Base-by-base conservation (phyloP, 1,140 invertebrate species). In the Bombyx mandarina region DNA sequence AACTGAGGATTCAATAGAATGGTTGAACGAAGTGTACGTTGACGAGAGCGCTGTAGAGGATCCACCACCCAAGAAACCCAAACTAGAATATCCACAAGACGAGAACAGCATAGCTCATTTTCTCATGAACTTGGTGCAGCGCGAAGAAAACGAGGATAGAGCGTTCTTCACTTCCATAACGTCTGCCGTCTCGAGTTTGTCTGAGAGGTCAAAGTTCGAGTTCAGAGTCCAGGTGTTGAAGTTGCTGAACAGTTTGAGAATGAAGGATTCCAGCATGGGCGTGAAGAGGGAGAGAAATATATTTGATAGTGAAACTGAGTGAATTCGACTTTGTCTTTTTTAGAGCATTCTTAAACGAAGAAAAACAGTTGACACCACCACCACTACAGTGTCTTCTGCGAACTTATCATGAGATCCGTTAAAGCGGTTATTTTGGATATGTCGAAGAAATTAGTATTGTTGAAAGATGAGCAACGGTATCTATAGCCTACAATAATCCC, bases 141-240 rank as follows among this genome's bases (percentile, higher is more conserved):
- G 63, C 48, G 75, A 80, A 42, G 71, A 76, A 8, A 75, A 79
- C 26, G 71, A 77, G 52, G 71, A 77, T 26, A 68, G 69, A 43
- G 66, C 73, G 0, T 80, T 77, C 60, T 80, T 80, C 52, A 77
- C 68, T 12, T 76, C 77, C 7, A 68, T 80, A 43, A 66, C 65
- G 1, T 72, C 77, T 3, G 45, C 63, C 3, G 77, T 80, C 1
- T 77, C 76, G 52, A 55, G 45, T 2, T 45, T 79, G 7, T 66
- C 71, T 0, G 66, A 73, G 9, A 63, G 63, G 9, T 61, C 67
- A 0, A 79, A 73, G 48, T 50, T 77, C n/a, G 71, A 76, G 49
- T 77, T 79, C 35, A 70, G 70, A 56, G 69, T 77, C 54, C 51
- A 67, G 46, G 70, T 76, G 1, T 63, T 79, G 66, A 74, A 74